Evolutionary conservation across 2,797 vertebrate genomes (phyloP), one percentile per base, ranked within the genome.

Genomic region (Mareca penelope): DNA sequence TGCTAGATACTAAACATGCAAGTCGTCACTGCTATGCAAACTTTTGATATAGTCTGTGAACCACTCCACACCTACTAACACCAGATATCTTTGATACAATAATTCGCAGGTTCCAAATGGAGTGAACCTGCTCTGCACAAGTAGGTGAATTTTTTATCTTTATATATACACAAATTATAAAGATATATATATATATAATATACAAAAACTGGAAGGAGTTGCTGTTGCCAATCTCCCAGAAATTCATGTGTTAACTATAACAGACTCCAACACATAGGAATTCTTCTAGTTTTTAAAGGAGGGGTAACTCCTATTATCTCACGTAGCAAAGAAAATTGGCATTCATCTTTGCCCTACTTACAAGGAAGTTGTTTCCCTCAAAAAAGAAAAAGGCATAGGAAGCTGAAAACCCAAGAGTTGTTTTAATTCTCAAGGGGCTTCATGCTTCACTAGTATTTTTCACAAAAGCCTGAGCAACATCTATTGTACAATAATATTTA

Each of bases 401-500:
- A 84, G 31, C 31, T 16, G 73, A 52, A 72, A 91, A 63, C 22
- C 60, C 59, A 53, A 33, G 37, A 53, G 17, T 39, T 52, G 26
- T 85, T 75, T 85, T 73, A 89, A 88, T 63, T 40, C 85, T 78
- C 52, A 15, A 40, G 82, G 70, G 63, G 12, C 59, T 81, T 89
- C 55, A 22, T 52, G 52, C 79, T 89, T 89, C 81, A 44, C 88
- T 70, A 42, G 8, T 52, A 18, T 94, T 84, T 94, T 91, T 67
- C 89, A 83, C 64, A 84, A 91, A 92, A 85, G 52, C 65, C 81
- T 39, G 12, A 80, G 63, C 52, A 91, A 77, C 48, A 50, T 77
- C 69, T 84, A 64, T 70, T 84, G 56, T 92, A 79, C 88, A 40
- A 53, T 31, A 85, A 76, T 80, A 96, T 88, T 95, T 94, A 95